These are phyloP conservation scores for Dynastes grantii DNA, from an alignment of 2,888 invertebrate species.

Conservation along the genomic window DNA sequence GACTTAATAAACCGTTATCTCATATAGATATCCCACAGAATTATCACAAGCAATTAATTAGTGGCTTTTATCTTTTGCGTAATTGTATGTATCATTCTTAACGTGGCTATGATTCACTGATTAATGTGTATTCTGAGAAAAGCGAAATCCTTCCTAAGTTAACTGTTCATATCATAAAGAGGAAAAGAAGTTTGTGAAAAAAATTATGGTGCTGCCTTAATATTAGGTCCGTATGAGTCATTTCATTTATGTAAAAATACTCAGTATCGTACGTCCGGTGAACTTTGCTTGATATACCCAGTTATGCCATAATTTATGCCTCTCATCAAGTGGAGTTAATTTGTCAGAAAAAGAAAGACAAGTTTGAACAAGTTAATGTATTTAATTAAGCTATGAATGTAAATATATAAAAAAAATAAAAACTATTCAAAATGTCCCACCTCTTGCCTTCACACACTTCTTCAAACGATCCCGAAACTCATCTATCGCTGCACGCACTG, in stretches of 20 bases:
- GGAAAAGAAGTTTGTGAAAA: neutral
- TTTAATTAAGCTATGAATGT: too few relatives aligned
- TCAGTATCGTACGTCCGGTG: constrained; percentile 1
- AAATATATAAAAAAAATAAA: too few relatives aligned
- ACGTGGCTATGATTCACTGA: neutral
- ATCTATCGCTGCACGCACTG: too few relatives aligned
- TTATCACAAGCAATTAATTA: neutral
- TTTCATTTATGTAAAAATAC: neutral
- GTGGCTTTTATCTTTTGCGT: neutral
- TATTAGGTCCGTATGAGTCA: neutral
- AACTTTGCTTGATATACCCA: neutral
- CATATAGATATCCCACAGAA: neutral
- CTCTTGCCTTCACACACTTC: too few relatives aligned
- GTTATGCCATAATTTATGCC: too few relatives aligned
- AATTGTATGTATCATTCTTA: neutral
- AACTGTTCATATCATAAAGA: too few relatives aligned
- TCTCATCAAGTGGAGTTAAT: too few relatives aligned
- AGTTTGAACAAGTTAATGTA: too few relatives aligned
- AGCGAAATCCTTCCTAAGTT: neutral
- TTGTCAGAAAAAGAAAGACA: too few relatives aligned
- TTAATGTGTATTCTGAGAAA: neutral
- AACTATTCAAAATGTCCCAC: too few relatives aligned
- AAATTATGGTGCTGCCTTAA: neutral
- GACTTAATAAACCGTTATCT: neutral
- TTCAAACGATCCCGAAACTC: too few relatives aligned